Conservation (phyloP, 1,140 invertebrate species). For the Drosophila sp. region DNA sequence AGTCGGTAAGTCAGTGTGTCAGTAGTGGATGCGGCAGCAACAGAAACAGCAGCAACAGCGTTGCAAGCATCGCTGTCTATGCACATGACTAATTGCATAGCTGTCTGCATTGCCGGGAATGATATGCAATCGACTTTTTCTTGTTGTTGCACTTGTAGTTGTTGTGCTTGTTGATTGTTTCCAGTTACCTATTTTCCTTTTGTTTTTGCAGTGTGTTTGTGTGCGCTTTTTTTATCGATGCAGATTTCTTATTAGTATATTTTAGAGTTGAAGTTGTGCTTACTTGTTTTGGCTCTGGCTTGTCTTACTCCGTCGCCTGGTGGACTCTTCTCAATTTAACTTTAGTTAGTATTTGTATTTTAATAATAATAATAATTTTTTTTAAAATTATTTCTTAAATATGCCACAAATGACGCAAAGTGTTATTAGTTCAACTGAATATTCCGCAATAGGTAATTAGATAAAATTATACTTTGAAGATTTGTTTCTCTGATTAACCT, state of each 20-base stretch:
- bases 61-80: conserved; percentile 3
- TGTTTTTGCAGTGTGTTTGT: conserved; percentile 5
- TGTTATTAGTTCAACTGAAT: too few relatives aligned
- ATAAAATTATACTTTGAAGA: neutral
- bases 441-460: neutral
- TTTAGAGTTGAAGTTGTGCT: neutral
- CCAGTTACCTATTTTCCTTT: too few relatives aligned
- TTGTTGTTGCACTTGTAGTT: conserved; percentile 4
- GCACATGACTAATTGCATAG: conserved; percentile 33
- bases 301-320: conserved; percentile 18
- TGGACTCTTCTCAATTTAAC: conserved; percentile 42
- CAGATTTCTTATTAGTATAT: conserved; percentile 11
- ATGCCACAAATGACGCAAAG: neutral
- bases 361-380: conserved; percentile 27
- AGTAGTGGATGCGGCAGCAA: conserved; percentile 38
- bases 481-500: neutral
- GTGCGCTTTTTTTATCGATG: conserved; percentile 2
- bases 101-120: conserved; percentile 31
- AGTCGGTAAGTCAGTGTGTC: conserved; percentile 53
- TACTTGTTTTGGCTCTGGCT: conserved; percentile 51
- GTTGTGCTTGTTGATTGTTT: conserved; percentile 17
- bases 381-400: conserved; percentile 6
- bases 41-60: conserved; percentile 6
- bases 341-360: conserved; percentile 71
- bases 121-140: conserved; percentile 36